These are phyloP conservation scores for Sprattus sprattus DNA, from an alignment of 2,113 vertebrate species.

Conservation along the genomic window DNA sequence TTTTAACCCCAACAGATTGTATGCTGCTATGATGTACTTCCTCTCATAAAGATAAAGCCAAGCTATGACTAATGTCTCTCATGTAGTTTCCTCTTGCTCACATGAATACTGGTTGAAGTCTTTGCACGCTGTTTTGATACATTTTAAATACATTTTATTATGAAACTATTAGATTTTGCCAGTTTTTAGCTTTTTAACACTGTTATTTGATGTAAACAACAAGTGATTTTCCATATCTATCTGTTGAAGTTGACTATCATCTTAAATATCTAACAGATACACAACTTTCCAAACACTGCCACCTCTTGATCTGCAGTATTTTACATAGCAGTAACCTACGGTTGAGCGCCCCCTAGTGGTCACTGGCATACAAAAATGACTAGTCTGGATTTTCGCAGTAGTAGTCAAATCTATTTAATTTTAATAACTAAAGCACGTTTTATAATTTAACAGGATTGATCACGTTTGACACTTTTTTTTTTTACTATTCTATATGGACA, in stretches of 20 bases:
- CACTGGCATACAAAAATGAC: neutral
- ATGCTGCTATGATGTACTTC: neutral
- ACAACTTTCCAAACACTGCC: neutral
- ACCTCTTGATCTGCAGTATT: neutral
- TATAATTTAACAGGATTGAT: neutral
- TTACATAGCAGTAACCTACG: conserved; percentile 19
- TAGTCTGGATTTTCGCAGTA: neutral
- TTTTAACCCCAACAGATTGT: neutral
- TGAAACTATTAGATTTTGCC: neutral
- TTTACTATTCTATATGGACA: neutral
- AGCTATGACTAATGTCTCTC: neutral
- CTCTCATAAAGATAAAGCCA: neutral
- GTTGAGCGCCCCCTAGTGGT: conserved; percentile 55
- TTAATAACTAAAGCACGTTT: neutral
- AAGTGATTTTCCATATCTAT: too few species aligned
- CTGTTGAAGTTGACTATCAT: neutral
- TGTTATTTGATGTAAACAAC: too few species aligned
- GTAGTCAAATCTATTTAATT: neutral
- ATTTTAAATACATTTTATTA: neutral
- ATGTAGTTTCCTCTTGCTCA: neutral
- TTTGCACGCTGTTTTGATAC: neutral
- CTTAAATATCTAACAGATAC: neutral
- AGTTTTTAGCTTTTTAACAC: too few species aligned
- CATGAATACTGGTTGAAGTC: neutral
- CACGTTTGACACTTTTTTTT: neutral